Base-by-base conservation (phyloP, 1,140 invertebrate genomes). In the Leptinotarsa texana region DNA sequence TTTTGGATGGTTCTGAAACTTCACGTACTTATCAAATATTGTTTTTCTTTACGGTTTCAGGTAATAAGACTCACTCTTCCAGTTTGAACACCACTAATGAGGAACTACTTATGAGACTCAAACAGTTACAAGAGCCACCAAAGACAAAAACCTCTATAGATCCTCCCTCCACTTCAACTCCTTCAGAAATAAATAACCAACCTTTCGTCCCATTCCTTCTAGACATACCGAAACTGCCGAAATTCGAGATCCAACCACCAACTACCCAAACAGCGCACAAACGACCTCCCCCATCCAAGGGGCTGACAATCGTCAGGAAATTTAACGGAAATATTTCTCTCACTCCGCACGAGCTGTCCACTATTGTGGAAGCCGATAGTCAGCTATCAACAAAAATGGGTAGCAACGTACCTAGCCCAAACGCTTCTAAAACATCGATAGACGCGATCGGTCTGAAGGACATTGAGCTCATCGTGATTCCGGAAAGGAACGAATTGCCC, bases 301-400 rank as follows among this genome's bases (percentile, higher is more conserved):
- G 80, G 18, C 68, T 82, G 13, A 73, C 68, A 8, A 75, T 68
- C 13, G 77, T 75, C 13, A 78, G 78, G 73, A 77, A 83, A 79
- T 69, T 80, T 83, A 86, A 81, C 79, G 79, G 49, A 83, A 82
- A 80, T 82, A 86, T 88, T 69, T 75, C 79, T 33, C 75, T 85
- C 22, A 79, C 85, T 48, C 87, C 88, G 4, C 90, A 91, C 77
- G 91, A 92, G 80, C 83, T 92, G 18, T 92, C 91, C 13, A 91
- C 90, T 6, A 91, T 92, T 63, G 83, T 89, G 5, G 91, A 92
- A 86, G 81, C 78, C 4, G 84, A 85, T 42, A 85, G 82, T 74
- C 81, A 82, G 61, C 13, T 77, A 13, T 81, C 81, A 2, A 78
- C 77, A 1, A 77, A 76, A 61, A 48, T 66, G 13, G 69, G 62